Evolutionary conservation across 2,797 vertebrate genomes (phyloP), one percentile per base, ranked within the genome.

Genomic region (Danio jaintianensis): DNA sequence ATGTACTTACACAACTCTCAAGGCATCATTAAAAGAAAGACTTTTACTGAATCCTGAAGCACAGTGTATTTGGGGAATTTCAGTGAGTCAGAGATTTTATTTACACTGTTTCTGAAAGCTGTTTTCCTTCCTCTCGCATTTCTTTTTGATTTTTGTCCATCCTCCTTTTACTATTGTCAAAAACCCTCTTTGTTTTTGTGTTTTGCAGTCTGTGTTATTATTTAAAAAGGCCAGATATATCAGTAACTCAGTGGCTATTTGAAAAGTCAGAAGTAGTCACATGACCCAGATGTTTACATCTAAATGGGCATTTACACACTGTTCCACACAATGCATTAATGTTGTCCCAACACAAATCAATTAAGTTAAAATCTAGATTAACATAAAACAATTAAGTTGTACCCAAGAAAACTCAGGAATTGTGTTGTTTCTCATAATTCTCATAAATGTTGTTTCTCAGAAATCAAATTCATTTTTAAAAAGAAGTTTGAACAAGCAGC

Each of bases 11-110:
- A 70, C 62, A 70, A 62, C 52, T 67, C 63, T 43, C 55, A 67
- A 66, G 67, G 61, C 58, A 61, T 83, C 78, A 80, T 73, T 72
- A 45, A 70, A 80, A 80, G 73, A 9, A 20, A 75, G 59, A 38
- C n/a, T 77, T 42, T 20, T 62, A 61, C 22, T 43, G 47, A 71
- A 53, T 63, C 18, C 75, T 40, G 42, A 15, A 48, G 63, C 52
- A 56, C 16, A 15, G 40, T 36, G 58, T 73, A 80, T 80, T 64
- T 56, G 13, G 59, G 68, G 59, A 53, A 42, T 67, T 67, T 62
- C 40, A 53, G 38, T 18, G 58, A 72, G 66, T 69, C 58, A 66
- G 67, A 73, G 61, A 61, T 67, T 79, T 78, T 50, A 55, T 75
- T 45, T 73, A 40, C 66, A 56, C 5, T n/a, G 20, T 50, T 22